phyloP scores from a whole-genome alignment of 2,888 invertebrate species.

The Strigamia transsilvanica region DNA sequence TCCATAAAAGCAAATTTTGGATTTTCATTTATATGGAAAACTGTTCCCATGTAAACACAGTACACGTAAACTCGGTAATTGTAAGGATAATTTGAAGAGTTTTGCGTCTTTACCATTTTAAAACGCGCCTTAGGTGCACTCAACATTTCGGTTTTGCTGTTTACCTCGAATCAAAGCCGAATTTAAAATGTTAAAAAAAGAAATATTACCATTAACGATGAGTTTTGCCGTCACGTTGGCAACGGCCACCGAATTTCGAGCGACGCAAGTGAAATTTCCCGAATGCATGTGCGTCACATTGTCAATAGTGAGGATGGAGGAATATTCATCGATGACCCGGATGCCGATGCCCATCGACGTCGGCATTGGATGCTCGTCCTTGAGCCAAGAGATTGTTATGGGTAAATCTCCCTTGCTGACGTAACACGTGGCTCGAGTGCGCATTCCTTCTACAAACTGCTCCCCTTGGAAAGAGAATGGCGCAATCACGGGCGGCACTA shows the following conservation, averaged over 20 bases:
- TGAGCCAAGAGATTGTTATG: slow-evolving; percentile 78
- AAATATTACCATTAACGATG: slow-evolving; percentile 66
- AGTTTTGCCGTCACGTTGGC: slow-evolving; percentile 64
- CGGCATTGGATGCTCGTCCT: slow-evolving; percentile 72
- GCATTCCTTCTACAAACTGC: slow-evolving; percentile 78
- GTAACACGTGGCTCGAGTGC: slow-evolving; percentile 76
- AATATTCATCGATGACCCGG: slow-evolving; percentile 58
- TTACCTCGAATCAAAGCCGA: no score
- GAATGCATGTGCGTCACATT: slow-evolving; percentile 63
- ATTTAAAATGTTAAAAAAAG: no score
- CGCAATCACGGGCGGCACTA: slow-evolving; percentile 79
- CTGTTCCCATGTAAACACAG: no score
- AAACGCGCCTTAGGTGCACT: no score
- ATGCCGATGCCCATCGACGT: slow-evolving; percentile 59
- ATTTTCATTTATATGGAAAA: no score
- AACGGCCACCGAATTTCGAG: slow-evolving; percentile 65
- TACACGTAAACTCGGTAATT: no score
- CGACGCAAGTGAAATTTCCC: slow-evolving; percentile 69
- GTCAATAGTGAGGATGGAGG: slow-evolving; percentile 59
- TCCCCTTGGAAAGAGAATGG: slow-evolving; percentile 77
- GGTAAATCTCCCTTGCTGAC: slow-evolving; percentile 82
- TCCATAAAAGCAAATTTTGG: no score
- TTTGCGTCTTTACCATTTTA: no score
- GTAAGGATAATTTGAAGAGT: no score
- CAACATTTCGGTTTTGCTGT: no score